Evolutionary conservation across 2,888 invertebrate genomes (phyloP), one percentile per base, ranked within the genome.

Genomic region (Idaea straminata): DNA sequence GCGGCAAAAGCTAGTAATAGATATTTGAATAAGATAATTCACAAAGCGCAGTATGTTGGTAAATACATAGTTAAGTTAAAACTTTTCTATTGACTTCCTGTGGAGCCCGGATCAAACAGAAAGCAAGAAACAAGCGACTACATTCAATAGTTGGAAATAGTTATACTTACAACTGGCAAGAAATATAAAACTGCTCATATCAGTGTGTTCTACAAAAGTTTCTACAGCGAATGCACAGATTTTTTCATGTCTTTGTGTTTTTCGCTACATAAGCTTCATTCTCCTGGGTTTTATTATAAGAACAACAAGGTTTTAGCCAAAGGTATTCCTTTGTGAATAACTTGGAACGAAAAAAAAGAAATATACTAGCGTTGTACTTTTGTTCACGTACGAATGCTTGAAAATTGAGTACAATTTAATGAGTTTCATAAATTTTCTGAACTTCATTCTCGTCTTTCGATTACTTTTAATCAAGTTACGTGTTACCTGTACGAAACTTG

Each of bases 211-310:
- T 59, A 38, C n/a, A 64, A 57, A 66, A 64, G 61, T 64, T 68
- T 64, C 62, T 57, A 61, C 5, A 63, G 38, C 34, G 59, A 61
- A 15, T 65, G 38, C 64, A 61, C 59, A 62, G 38, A 34, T 62
- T 62, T 64, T 68, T 62, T n/a, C 59, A 63, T 68, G 62, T 61
- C 59, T 35, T 66, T 63, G 57, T 36, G 62, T 60, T 62, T 64
- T 64, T 59, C 47, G 47, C 47, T 47, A 47, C 47, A 13, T 47
- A 13, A 47, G 47, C 47, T 47, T 47, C 47, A 47, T 47, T 47
- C 47, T 47, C 4, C 10, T 47, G 13, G 10, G 13, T 13, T 47
- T 13, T 13, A 47, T 13, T 47, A 13, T 47, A 47, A 25, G 3
- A 25, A 25, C 25, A 25, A 25, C 25, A 25, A 25, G 25, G 25